Percentiles rank a stretch among this genome's conserved stretches.
Evolutionary conservation across 2,888 invertebrate genomes (phyloP).

Genomic region (Neoscelio sp.): DNA sequence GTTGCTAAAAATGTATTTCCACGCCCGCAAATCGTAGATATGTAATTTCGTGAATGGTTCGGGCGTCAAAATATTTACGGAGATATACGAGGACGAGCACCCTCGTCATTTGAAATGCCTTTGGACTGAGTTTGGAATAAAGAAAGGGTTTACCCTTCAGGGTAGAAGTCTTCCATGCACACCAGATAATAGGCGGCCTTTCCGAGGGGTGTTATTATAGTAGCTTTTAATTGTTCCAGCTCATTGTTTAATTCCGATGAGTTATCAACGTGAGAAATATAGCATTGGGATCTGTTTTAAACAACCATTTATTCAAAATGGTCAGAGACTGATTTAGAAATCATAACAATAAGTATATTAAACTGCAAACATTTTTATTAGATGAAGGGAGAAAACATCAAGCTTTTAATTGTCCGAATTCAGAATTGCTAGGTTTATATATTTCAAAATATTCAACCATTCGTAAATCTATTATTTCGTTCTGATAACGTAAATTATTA

Average conservation of each 20-base stretch:
- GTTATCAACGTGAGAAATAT: conserved; percentile 73
- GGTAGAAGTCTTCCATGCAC: conserved; percentile 64
- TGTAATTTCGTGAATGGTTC: conserved; percentile 81
- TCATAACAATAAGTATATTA: no score
- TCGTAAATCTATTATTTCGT: no score
- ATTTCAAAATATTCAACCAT: no score
- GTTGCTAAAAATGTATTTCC: conserved; percentile 52
- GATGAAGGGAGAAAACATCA: no score
- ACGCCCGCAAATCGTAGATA: conserved; percentile 69
- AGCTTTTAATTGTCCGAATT: no score
- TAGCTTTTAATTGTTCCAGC: conserved; percentile 79
- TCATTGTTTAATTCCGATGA: conserved; percentile 56
- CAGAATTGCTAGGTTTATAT: no score
- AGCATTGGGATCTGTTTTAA: conserved; percentile 44
- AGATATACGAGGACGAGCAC: conserved; percentile 79
- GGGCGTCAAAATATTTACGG: conserved; percentile 78
- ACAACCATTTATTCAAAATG: conserved; percentile 55
- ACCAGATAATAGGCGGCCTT: conserved; percentile 76
- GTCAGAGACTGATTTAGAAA: no score
- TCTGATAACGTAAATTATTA: no score
- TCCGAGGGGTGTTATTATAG: conserved; percentile 79
- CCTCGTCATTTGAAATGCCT: conserved; percentile 77
- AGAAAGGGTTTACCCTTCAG: conserved; percentile 70
- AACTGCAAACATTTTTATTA: no score
- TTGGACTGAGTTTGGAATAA: conserved; percentile 66